Percentiles rank a stretch among this genome's conserved stretches.
These are phyloP conservation scores for Anodontia alba DNA, from an alignment of 2,888 invertebrate species.

Conservation along the genomic window DNA sequence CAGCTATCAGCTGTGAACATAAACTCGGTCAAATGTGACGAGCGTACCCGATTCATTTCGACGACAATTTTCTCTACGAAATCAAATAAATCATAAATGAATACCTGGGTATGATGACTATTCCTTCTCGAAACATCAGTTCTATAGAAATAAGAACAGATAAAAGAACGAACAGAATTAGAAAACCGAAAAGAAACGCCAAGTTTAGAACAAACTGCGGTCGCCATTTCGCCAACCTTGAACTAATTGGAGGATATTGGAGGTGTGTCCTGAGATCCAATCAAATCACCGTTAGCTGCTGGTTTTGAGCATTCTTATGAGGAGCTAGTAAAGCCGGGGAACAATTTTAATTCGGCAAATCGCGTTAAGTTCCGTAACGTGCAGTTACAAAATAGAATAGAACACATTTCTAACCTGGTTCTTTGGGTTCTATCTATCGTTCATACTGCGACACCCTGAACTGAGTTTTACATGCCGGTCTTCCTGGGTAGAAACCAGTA, in stretches of 20 bases:
- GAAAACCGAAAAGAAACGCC: background rate
- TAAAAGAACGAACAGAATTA: background rate
- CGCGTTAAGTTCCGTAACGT: no score
- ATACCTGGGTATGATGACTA: conserved; percentile 1
- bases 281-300: background rate
- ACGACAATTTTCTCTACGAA: background rate
- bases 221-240: conserved; percentile 16
- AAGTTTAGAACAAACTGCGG: conserved; percentile 10
- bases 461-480: no score
- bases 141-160: background rate
- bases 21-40: conserved; percentile 1
- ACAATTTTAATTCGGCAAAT: no score
- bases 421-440: no score
- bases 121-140: background rate
- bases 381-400: no score
- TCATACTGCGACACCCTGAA: no score
- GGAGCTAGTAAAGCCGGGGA: no score
- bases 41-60: background rate
- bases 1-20: conserved; percentile 10
- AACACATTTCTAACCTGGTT: no score
- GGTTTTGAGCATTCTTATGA: no score
- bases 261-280: conserved; percentile 5
- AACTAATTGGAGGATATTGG: background rate
- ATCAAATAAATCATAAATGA: background rate
- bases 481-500: no score